These are phyloP conservation scores for Cheilosia urbana DNA, from an alignment of 2,888 invertebrate genomes.

Conservation along the genomic window DNA sequence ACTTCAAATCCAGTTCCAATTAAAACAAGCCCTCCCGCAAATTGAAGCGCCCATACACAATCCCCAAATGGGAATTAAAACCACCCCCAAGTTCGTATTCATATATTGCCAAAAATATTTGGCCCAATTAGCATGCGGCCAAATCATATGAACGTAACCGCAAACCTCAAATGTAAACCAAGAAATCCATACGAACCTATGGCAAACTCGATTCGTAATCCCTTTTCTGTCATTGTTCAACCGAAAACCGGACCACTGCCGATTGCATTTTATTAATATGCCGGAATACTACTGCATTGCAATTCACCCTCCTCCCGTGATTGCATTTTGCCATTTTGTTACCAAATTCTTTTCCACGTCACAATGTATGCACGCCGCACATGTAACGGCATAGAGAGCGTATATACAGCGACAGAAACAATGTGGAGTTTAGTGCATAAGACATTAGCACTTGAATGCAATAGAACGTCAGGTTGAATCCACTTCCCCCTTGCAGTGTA, in stretches of 20 bases:
- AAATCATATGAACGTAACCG: slow-evolving; percentile 20
- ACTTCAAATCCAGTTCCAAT: too few relatives aligned
- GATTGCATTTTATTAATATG: slow-evolving; percentile 59
- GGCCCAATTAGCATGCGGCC: slow-evolving; percentile 35
- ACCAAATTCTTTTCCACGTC: slow-evolving; percentile 37
- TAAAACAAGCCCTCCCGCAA: too few relatives aligned
- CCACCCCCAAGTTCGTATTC: too few relatives aligned
- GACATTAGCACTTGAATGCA: slow-evolving; percentile 64
- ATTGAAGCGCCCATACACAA: too few relatives aligned
- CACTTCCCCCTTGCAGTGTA: slow-evolving; percentile 31
- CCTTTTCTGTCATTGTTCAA: slow-evolving; percentile 11
- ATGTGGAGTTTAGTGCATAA: slow-evolving; percentile 56
- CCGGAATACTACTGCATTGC: background rate
- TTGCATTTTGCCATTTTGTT: slow-evolving; percentile 50
- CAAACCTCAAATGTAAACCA: slow-evolving; percentile 25
- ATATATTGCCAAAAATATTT: slow-evolving; percentile 25
- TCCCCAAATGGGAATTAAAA: too few relatives aligned
- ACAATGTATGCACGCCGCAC: slow-evolving; percentile 1
- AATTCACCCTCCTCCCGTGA: background rate
- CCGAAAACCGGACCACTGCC: slow-evolving; percentile 7
- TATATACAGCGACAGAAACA: slow-evolving; percentile 40
- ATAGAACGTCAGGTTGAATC: slow-evolving; percentile 34
- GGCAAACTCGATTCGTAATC: slow-evolving; percentile 27
- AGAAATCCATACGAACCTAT: slow-evolving; percentile 3
- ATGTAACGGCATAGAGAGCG: background rate